Conservation (phyloP, 2,888 invertebrate genomes). For the Hydroisotoma schaefferi region DNA sequence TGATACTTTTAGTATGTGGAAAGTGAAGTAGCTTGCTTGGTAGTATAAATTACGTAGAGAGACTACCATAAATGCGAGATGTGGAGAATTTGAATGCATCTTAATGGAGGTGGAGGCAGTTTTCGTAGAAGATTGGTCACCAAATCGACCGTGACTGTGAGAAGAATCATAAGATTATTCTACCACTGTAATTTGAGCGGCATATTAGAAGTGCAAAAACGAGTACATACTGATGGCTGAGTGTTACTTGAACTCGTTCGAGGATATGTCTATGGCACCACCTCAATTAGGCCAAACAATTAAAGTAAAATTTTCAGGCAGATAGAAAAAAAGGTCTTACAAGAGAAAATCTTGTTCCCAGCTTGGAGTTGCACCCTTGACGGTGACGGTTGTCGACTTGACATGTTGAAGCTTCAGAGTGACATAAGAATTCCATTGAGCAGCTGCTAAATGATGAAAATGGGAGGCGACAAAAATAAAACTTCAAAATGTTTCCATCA, state of each 20-base stretch:
- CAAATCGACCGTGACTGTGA: conserved; percentile 53
- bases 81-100: no score
- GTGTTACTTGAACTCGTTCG: no score
- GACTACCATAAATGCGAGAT: no score
- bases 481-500: no score
- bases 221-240: no score
- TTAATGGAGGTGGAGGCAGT: conserved; percentile 4
- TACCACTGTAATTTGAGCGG: no score
- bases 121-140: not conserved
- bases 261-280: no score
- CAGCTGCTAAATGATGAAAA: conserved; percentile 57
- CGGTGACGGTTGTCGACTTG: conserved; percentile 94
- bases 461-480: not conserved
- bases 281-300: not conserved
- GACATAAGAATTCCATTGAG: conserved; percentile 93
- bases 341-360: conserved; percentile 99
- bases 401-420: conserved; percentile 96
- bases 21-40: no score
- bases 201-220: no score
- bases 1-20: no score
- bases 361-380: conserved; percentile 91
- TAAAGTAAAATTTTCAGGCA: not conserved
- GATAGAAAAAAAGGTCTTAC: conserved; percentile 61
- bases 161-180: no score
- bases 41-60: no score